A percentile compares a stretch with the other conserved stretches of the same genome.
Conservation (phyloP, 2,113 vertebrate genomes). For the Peromyscus maniculatus region DNA sequence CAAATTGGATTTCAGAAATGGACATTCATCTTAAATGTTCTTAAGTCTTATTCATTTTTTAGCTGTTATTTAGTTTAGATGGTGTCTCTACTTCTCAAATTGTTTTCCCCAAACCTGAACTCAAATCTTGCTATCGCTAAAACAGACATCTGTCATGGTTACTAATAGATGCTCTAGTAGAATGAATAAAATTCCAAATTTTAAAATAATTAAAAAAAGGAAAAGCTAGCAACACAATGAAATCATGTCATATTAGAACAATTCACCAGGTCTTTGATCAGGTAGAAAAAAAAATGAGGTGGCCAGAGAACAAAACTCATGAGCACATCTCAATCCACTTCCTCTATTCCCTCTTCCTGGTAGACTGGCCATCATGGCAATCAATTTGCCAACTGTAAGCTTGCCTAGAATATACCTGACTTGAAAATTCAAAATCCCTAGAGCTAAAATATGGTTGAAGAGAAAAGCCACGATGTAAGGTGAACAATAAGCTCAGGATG, state of each 20-base stretch:
- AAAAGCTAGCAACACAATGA: not conserved
- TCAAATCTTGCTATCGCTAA: not conserved
- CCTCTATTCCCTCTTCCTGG: not conserved
- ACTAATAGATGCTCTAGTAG: not conserved
- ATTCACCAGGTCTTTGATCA: not conserved
- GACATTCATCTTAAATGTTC: not conserved
- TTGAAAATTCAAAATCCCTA: not conserved
- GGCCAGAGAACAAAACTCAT: not conserved
- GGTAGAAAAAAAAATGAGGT: not conserved
- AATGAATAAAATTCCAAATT: slow-evolving; percentile 3
- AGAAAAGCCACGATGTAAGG: not conserved
- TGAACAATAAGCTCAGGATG: not conserved
- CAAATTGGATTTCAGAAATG: not conserved
- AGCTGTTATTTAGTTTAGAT: not conserved
- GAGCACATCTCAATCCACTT: not conserved
- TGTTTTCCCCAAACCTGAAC: not conserved
- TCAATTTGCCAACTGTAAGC: not conserved
- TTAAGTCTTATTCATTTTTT: not conserved
- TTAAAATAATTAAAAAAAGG: not conserved
- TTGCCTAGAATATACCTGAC: not conserved
- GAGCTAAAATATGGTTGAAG: not conserved
- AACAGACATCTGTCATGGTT: not conserved
- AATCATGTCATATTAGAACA: not conserved
- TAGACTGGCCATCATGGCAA: accelerated
- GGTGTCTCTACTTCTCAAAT: not conserved